Percentiles rank a stretch among this genome's conserved stretches.
phyloP scores from a whole-genome alignment of 2,113 vertebrate genomes.

The Chloroceryle aenea region DNA sequence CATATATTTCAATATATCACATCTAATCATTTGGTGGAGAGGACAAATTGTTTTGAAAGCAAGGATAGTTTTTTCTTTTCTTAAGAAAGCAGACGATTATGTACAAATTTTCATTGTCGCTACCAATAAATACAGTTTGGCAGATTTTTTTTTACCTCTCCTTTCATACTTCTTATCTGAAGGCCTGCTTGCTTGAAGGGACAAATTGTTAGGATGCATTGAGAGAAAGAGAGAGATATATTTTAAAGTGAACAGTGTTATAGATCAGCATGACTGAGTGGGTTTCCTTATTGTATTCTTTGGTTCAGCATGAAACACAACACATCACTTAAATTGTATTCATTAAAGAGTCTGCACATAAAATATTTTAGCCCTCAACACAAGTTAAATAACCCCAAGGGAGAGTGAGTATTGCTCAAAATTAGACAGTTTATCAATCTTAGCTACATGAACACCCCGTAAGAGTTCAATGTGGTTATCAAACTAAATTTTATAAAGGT shows the following conservation, averaged over 20 bases:
- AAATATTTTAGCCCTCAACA: constrained; percentile 41
- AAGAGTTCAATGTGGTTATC: neutral
- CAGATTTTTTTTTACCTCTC: neutral
- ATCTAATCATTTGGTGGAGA: neutral
- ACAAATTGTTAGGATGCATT: neutral
- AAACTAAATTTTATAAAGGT: neutral
- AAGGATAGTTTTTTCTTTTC: neutral
- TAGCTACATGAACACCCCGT: neutral
- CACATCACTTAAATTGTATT: neutral
- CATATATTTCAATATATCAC: neutral
- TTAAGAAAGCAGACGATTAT: neutral
- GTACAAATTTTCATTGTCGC: neutral
- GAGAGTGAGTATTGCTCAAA: neutral
- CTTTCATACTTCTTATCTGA: neutral
- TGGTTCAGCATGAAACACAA: neutral
- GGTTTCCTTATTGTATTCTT: neutral
- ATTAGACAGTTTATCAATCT: constrained; percentile 3
- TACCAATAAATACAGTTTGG: neutral
- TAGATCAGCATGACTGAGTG: neutral
- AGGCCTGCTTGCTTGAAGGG: neutral
- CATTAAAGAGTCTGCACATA: constrained; percentile 4
- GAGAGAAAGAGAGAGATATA: neutral
- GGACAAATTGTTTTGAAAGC: neutral
- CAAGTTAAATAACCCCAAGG: neutral
- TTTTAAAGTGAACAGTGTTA: neutral